Evolutionary conservation across 2,113 vertebrate species (phyloP), one percentile per base, ranked within the genome.

Genomic region (Ifrita kowaldi): DNA sequence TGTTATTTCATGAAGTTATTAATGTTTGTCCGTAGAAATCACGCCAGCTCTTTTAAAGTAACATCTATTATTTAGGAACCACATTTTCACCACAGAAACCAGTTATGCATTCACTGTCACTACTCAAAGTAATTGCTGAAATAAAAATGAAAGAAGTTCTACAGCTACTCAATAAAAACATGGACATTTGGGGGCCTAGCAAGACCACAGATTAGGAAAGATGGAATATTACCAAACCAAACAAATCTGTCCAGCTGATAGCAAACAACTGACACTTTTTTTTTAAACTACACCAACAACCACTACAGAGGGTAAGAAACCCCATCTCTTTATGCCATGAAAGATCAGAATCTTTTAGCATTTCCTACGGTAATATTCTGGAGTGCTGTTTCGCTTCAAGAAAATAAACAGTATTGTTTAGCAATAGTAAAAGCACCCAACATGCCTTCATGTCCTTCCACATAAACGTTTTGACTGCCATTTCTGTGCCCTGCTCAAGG

Each of bases 111-210:
- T 97, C 96, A 86, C 28, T 76, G 90, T 93, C 81, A 90, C 82
- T 82, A 96, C 84, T 75, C 90, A 73, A 89, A 95, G 67, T 3
- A 32, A 91, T 81, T 87, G 83, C 82, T 91, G 64, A 94, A 97
- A 95, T 56, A 27, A 83, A 94, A 96, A 90, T 77, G 84, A 92
- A 80, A 91, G 91, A 97, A 88, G 32, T 90, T 94, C 64, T 94
- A 71, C 56, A 88, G 74, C 79, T 94, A 77, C 79, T 96, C 92
- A 96, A 96, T 92, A 97, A 92, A 97, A 97, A 62, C 83, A 87
- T 13, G 63, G 83, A 95, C 67, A 95, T 94, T 60, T 87, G 52
- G 84, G 64, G 92, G 78, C 80, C 77, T 93, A 97, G 93, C 94
- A 95, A 93, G 67, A 79, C 81, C 91, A 96, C 63, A 41, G 70